Percentiles rank a stretch among this genome's conserved stretches.
Evolutionary conservation across 2,113 vertebrate genomes (phyloP).

Genomic region (Trochalopteron elliotii): DNA sequence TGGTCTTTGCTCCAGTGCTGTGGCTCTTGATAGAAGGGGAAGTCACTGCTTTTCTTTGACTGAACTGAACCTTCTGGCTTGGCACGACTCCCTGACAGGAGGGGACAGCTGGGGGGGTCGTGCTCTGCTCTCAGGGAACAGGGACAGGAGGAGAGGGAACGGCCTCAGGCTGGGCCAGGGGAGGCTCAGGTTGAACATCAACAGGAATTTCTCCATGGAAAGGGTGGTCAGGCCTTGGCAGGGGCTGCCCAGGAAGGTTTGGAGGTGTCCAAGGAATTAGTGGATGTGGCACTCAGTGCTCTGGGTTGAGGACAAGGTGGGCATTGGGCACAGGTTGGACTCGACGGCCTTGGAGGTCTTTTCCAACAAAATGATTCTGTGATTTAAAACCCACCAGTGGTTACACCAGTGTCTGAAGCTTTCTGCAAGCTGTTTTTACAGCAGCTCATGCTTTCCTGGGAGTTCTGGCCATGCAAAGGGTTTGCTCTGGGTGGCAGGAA

Average conservation of each 20-base stretch:
- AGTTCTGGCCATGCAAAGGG: not conserved
- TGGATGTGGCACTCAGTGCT: not conserved
- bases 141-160: not conserved
- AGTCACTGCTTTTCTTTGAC: not conserved
- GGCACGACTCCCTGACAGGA: not conserved
- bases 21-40: not conserved
- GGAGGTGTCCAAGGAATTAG: not conserved
- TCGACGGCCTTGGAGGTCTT: rapidly evolving
- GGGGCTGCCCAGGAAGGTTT: not conserved
- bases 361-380: not conserved
- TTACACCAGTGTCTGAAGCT: not conserved
- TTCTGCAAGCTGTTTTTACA: not conserved
- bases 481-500: not conserved
- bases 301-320: not conserved
- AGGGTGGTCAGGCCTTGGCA: rapidly evolving
- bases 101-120: rapidly evolving
- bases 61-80: not conserved
- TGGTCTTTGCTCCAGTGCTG: not conserved
- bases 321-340: rapidly evolving
- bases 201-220: not conserved
- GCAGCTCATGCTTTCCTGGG: not conserved
- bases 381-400: not conserved
- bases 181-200: not conserved
- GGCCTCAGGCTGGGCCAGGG: not conserved
- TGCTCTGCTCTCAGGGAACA: not conserved